phyloP scores from a whole-genome alignment of 2,797 vertebrate species.

The Pachyuromys duprasi region DNA sequence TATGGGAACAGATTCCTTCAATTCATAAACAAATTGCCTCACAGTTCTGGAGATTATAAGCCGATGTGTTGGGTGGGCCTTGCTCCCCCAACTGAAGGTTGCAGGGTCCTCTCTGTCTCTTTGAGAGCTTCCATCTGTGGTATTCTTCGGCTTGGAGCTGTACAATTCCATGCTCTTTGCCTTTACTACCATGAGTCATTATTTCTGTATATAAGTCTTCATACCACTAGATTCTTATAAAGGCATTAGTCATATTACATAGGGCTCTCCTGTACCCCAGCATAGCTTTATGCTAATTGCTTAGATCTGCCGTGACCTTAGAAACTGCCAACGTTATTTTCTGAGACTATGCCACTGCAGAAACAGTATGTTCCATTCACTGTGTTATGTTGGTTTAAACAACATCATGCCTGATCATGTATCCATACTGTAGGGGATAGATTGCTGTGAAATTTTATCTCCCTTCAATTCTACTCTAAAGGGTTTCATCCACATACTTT shows the following conservation, averaged over 20 bases:
- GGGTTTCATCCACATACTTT: neutral
- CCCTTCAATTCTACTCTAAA: neutral
- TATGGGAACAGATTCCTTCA: neutral
- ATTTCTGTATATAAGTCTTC: neutral
- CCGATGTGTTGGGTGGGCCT: too few species aligned
- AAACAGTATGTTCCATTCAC: neutral
- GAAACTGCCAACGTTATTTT: neutral
- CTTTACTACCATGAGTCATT: neutral
- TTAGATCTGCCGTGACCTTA: neutral
- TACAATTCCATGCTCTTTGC: neutral
- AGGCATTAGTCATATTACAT: neutral
- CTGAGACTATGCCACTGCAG: neutral
- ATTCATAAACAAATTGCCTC: neutral
- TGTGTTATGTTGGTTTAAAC: neutral
- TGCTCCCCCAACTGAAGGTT: neutral
- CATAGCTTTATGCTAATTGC: neutral
- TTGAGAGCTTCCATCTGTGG: neutral
- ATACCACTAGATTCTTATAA: neutral
- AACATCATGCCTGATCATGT: neutral
- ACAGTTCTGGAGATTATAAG: neutral
- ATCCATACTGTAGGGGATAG: neutral
- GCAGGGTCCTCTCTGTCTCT: neutral
- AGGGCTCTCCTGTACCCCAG: neutral
- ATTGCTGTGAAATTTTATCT: neutral
- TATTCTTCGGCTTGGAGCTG: neutral